Percentiles rank a stretch among this genome's conserved stretches.
phyloP scores from a whole-genome alignment of 2,797 vertebrate species.

The Microctenopoma stevenorrisi region DNA sequence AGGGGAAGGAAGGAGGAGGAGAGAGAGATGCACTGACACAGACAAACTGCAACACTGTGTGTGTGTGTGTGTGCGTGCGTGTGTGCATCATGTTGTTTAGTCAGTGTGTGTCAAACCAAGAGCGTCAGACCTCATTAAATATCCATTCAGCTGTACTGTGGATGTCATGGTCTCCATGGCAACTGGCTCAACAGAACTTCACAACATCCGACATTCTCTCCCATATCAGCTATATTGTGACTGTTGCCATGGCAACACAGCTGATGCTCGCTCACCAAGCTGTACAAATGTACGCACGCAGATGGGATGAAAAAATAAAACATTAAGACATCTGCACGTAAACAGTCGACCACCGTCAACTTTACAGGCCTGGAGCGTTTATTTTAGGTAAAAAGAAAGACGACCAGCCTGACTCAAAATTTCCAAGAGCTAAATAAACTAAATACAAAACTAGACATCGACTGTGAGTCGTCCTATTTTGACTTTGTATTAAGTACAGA shows the following conservation, averaged over 20 bases:
- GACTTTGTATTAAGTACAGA: background rate
- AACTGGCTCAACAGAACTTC: constrained; percentile 75
- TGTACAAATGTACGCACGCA: background rate
- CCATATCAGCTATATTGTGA: constrained; percentile 75
- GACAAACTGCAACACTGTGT: constrained; percentile 17
- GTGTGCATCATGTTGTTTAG: constrained; percentile 54
- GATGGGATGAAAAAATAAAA: constrained; percentile 17
- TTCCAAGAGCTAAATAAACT: background rate
- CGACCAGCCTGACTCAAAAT: constrained; percentile 1
- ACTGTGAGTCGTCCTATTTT: background rate
- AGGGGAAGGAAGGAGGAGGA: background rate
- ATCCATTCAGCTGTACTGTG: constrained; percentile 45
- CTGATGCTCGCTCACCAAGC: constrained; percentile 37
- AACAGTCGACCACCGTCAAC: constrained; percentile 7
- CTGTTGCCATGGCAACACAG: constrained; percentile 71
- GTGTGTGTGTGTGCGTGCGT: constrained; percentile 20
- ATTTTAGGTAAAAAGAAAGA: background rate
- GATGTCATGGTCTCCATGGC: constrained; percentile 68
- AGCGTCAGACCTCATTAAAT: constrained; percentile 69
- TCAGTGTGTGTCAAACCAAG: constrained; percentile 59
- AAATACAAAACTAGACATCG: background rate
- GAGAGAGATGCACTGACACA: constrained; percentile 1
- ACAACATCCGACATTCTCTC: constrained; percentile 62
- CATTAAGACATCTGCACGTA: constrained; percentile 3
- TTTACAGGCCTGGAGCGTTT: background rate